phyloP scores from a whole-genome alignment of 1,140 invertebrate genomes.

The Zaprionus lachaisei region DNA sequence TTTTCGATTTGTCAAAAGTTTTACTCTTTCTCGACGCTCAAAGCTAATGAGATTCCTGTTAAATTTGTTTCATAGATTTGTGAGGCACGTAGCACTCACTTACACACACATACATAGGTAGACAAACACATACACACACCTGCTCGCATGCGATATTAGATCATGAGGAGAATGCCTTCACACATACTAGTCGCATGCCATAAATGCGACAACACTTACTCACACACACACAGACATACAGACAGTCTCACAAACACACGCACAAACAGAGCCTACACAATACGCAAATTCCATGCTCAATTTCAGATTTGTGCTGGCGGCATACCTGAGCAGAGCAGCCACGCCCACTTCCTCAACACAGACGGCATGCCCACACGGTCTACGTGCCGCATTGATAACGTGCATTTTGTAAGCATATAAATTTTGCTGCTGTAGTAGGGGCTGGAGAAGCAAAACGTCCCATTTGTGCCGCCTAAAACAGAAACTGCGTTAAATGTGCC shows the following conservation, averaged over 20 bases:
- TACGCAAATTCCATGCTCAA: slow-evolving; percentile 58
- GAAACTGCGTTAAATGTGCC: slow-evolving; percentile 24
- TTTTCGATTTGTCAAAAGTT: neutral
- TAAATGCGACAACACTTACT: slow-evolving; percentile 31
- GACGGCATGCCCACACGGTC: slow-evolving; percentile 1
- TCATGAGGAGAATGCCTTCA: slow-evolving; percentile 33
- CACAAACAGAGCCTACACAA: slow-evolving; percentile 31
- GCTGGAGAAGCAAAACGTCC: neutral
- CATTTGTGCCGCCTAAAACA: slow-evolving; percentile 10
- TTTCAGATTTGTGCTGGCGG: slow-evolving; percentile 53
- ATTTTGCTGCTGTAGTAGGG: neutral
- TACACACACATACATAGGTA: slow-evolving; percentile 8
- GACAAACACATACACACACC: slow-evolving; percentile 11
- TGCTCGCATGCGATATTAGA: slow-evolving; percentile 19
- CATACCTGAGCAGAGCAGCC: slow-evolving; percentile 39
- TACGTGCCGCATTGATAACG: slow-evolving; percentile 52
- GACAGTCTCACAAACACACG: slow-evolving; percentile 12
- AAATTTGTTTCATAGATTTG: slow-evolving; percentile 32
- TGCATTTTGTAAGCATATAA: slow-evolving; percentile 45
- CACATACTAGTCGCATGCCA: slow-evolving; percentile 44
- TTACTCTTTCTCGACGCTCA: neutral
- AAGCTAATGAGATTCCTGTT: slow-evolving; percentile 27
- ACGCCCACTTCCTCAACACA: slow-evolving; percentile 38
- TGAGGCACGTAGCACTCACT: slow-evolving; percentile 30
- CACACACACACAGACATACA: neutral